Percentiles rank a stretch among this genome's conserved stretches.
These are phyloP conservation scores for Platyrinchus mystaceus DNA, from an alignment of 2,797 vertebrate species.

Conservation along the genomic window DNA sequence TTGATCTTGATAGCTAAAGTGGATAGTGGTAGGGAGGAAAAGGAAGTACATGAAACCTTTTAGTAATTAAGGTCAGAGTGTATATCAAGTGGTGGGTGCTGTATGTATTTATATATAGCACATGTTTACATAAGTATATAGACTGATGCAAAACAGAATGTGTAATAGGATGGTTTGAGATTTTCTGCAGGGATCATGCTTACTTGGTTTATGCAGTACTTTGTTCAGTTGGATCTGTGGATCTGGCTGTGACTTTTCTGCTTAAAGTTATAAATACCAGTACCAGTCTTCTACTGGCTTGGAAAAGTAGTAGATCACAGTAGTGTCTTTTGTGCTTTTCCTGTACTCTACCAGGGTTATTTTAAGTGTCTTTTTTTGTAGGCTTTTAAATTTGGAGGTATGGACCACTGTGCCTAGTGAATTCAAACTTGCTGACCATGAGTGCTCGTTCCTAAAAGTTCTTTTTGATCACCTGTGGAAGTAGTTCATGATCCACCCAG, in stretches of 20 bases:
- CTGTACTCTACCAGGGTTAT: background rate
- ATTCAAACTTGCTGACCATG: background rate
- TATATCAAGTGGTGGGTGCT: background rate
- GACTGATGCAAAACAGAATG: background rate
- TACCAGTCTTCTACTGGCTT: background rate
- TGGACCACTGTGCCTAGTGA: background rate
- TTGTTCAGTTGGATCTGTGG: background rate
- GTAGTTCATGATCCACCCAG: background rate
- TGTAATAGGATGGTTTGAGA: background rate
- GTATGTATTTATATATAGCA: background rate
- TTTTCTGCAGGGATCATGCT: background rate
- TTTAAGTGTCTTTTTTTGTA: background rate
- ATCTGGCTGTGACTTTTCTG: background rate
- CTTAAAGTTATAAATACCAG: background rate
- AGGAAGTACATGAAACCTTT: background rate
- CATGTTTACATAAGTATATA: background rate
- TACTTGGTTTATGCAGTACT: background rate
- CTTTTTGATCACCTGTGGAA: fast-evolving
- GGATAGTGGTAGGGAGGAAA: background rate
- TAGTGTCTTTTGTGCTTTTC: background rate
- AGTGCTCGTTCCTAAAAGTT: background rate
- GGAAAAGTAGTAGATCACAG: background rate
- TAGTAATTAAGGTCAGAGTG: background rate
- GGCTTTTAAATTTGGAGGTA: background rate
- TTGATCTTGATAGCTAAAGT: background rate